Percentiles rank a stretch among this genome's conserved stretches.
Conservation (phyloP, 2,797 vertebrate species). For the Pteropus rufus region DNA sequence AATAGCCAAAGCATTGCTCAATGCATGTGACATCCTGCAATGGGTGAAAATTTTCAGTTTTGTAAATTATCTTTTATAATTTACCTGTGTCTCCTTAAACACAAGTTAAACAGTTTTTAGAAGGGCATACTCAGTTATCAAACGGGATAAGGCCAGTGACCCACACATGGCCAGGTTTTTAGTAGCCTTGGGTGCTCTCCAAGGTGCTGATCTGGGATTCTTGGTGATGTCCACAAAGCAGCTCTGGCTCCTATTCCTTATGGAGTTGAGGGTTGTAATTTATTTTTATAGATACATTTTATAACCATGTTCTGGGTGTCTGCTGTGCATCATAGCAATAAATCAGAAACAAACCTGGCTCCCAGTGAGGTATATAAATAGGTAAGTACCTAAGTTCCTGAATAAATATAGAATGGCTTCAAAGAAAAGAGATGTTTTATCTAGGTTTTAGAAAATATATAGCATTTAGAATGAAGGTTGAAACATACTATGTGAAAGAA, state of each 20-base stretch:
- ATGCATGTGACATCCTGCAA: neutral
- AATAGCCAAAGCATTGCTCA: neutral
- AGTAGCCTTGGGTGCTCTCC: neutral
- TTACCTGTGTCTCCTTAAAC: neutral
- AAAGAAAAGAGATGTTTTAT: neutral
- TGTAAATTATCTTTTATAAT: neutral
- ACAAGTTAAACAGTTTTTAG: neutral
- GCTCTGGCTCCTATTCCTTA: neutral
- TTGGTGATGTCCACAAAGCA: neutral
- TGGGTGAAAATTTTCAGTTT: neutral
- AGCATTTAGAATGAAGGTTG: neutral
- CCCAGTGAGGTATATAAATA: neutral
- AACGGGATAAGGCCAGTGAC: neutral
- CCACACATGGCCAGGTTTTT: neutral
- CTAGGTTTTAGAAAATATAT: neutral
- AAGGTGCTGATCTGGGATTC: neutral
- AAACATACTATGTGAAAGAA: neutral
- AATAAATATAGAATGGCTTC: neutral
- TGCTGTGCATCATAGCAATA: neutral
- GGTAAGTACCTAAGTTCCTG: neutral
- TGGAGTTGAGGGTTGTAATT: neutral
- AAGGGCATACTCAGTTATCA: neutral
- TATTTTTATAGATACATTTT: neutral
- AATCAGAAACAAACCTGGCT: neutral
- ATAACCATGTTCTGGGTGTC: neutral